A percentile compares a stretch with the other conserved stretches of the same genome.
Evolutionary conservation across 2,113 vertebrate genomes (phyloP).

Genomic region (Malurus alboscapulatus): DNA sequence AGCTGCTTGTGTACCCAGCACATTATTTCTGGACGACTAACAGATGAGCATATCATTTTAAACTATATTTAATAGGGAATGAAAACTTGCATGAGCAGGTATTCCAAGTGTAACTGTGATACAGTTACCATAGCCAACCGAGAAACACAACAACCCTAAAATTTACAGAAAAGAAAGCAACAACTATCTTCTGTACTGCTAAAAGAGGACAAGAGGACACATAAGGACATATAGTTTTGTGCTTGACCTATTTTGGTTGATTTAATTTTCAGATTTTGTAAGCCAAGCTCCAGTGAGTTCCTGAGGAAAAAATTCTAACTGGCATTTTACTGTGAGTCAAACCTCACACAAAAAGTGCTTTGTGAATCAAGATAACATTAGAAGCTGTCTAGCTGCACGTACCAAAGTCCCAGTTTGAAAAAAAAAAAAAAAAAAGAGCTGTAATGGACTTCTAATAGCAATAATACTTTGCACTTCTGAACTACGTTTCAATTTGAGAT

Average conservation of each 20-base stretch:
- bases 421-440: neutral
- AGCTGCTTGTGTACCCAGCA: slow-evolving; percentile 31
- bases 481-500: neutral
- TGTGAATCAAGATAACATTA: slow-evolving; percentile 69
- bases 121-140: neutral
- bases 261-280: slow-evolving; percentile 78
- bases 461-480: neutral
- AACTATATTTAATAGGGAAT: slow-evolving; percentile 54
- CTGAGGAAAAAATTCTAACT: slow-evolving; percentile 74
- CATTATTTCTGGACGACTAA: slow-evolving; percentile 34
- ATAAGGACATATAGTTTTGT: slow-evolving; percentile 76
- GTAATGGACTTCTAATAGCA: slow-evolving; percentile 17
- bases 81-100: slow-evolving; percentile 52
- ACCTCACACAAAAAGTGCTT: slow-evolving; percentile 71
- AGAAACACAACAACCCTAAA: slow-evolving; percentile 59
- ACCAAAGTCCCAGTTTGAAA: slow-evolving; percentile 30
- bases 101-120: slow-evolving; percentile 44
- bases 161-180: slow-evolving; percentile 59
- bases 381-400: slow-evolving; percentile 61
- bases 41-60: slow-evolving; percentile 35
- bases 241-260: slow-evolving; percentile 79
- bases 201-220: slow-evolving; percentile 73
- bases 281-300: slow-evolving; percentile 75
- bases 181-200: slow-evolving; percentile 47
- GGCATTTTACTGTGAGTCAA: slow-evolving; percentile 75